Base-by-base conservation (phyloP, 1,140 invertebrate species). In the Bombus confusus region DNA sequence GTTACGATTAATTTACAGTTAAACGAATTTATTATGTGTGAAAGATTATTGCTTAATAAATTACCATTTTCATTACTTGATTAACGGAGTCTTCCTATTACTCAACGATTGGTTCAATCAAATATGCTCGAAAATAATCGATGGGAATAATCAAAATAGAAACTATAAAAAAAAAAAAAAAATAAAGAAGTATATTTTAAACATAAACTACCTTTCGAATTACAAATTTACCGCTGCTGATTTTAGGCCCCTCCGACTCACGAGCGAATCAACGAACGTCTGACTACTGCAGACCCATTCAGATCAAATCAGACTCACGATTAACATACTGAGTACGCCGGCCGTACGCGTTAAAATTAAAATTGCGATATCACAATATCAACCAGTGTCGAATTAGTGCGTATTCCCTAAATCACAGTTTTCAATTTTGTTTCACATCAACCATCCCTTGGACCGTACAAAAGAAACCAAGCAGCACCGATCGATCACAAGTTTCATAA, bases 401-500 rank as follows among this genome's bases (percentile, higher is more conserved):
- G 12, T n/a, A n/a, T 62, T 62, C 10, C 28, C 10, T 3, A 62
- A 62, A 62, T 62, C 59, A 66, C 8, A 66, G 31, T 18, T 66
- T 31, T 66, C 64, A 31, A 66, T 66, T 66, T 39, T 13, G 37
- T 39, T 71, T 25, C 22, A 9, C 25, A 1, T 43, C 13, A 57
- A 76, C n/a, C n/a, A 3, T 59, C 15, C 4, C 4, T 10, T 22
- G 5, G 2, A 37, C 6, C 64, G 15, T 31, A 3, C 39, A 12
- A n/a, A 68, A 68, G 39, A 37, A 52, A 47, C 31, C 34, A 28
- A 76, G 6, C 41, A 18, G 18, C 64, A 47, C 10, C 71, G 69
- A 83, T 83, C 81, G 37, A 75, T 77, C 74, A 83, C 31, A 28
- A 69, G 81, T 78, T 83, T 52, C 81, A 78, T 75, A 83, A 83